A percentile compares a stretch with the other conserved stretches of the same genome.
Conservation (phyloP, 2,113 vertebrate genomes). For the Ammodramus savannarum region DNA sequence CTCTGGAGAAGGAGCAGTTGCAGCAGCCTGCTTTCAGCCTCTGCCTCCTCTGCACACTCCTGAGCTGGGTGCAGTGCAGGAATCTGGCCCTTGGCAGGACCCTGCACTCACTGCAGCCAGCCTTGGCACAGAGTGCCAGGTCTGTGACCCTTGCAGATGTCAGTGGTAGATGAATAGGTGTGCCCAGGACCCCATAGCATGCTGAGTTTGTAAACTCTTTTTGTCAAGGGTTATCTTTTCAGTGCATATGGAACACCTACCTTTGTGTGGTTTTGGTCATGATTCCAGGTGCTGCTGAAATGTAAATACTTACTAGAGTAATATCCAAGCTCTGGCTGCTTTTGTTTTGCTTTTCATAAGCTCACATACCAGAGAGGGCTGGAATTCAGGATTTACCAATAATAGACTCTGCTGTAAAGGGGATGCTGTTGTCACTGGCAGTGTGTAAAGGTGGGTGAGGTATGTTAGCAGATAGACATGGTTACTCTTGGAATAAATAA, state of each 20-base stretch:
- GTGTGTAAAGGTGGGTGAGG: neutral
- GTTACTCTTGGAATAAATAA: neutral
- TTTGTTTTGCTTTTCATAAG: slow-evolving; percentile 17
- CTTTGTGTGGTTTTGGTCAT: neutral
- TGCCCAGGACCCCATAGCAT: neutral
- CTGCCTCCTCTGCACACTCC: rapidly evolving
- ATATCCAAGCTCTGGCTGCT: neutral
- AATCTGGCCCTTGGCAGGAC: neutral
- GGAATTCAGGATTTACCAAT: neutral
- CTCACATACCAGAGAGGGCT: neutral
- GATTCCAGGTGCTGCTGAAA: neutral
- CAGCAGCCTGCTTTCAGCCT: neutral
- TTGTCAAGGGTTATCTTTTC: neutral
- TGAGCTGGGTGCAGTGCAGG: neutral
- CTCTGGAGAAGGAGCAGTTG: neutral
- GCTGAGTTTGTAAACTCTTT: neutral
- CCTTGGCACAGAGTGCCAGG: neutral
- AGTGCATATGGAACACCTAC: neutral
- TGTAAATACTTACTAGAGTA: neutral
- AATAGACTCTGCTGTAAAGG: neutral
- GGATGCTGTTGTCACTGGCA: neutral
- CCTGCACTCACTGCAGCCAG: neutral
- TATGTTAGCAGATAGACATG: neutral
- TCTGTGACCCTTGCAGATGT: neutral
- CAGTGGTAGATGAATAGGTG: neutral